These are phyloP conservation scores for Bombyx mandarina DNA, from an alignment of 1,140 invertebrate genomes.

Conservation along the genomic window DNA sequence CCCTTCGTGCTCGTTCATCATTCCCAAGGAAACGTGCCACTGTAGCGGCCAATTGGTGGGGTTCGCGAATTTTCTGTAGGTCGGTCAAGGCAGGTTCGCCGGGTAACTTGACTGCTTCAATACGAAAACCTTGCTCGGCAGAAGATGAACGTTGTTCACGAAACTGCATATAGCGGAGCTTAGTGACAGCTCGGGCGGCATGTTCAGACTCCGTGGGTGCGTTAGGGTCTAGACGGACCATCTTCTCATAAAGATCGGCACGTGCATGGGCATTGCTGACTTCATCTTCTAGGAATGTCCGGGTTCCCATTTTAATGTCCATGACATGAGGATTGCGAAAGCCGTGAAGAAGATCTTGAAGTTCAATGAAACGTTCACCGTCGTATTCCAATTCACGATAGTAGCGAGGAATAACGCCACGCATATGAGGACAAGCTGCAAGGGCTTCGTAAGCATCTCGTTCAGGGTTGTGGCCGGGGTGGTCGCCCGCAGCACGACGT, in stretches of 20 bases:
- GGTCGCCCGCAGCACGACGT: conserved; percentile 77
- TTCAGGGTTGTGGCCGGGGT: conserved; percentile 82
- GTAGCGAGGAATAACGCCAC: conserved; percentile 87
- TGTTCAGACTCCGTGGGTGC: conserved; percentile 90
- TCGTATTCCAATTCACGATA: conserved; percentile 89
- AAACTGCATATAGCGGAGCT: conserved; percentile 96
- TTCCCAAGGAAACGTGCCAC: conserved; percentile 84
- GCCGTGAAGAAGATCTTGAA: conserved; percentile 89
- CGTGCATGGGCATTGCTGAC: conserved; percentile 87
- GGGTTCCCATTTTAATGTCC: conserved; percentile 93
- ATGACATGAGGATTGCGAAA: conserved; percentile 91
- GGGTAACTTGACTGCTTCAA: conserved; percentile 93
- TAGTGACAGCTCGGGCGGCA: conserved; percentile 84
- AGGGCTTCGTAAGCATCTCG: conserved; percentile 86
- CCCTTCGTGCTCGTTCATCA: conserved; percentile 75
- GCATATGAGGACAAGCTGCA: conserved; percentile 80
- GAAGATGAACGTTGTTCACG: conserved; percentile 94
- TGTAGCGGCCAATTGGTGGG: conserved; percentile 83
- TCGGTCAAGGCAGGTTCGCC: conserved; percentile 82
- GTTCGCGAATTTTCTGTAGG: conserved; percentile 83
- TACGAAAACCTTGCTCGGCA: conserved; percentile 92
- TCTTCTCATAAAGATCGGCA: conserved; percentile 89
- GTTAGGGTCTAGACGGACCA: conserved; percentile 91
- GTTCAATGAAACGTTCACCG: conserved; percentile 90
- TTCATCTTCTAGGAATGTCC: conserved; percentile 95